Evolutionary conservation across 2,888 invertebrate genomes (phyloP).

Genomic region (Exocentrus adspersus): DNA sequence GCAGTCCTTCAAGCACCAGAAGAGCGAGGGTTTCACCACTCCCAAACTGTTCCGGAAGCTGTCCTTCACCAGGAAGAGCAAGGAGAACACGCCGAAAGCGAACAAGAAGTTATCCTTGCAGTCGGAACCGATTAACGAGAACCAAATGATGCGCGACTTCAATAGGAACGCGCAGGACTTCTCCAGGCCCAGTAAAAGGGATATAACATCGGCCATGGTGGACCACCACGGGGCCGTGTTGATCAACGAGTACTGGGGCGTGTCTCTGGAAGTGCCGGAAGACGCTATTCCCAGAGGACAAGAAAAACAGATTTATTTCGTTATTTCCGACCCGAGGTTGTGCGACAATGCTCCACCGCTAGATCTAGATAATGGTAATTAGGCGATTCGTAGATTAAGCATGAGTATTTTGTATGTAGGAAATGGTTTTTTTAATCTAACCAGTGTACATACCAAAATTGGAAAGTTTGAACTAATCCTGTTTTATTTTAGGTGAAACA

Average conservation of each 20-base stretch:
- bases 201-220: constrained; percentile 68
- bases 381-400: constrained; percentile 1
- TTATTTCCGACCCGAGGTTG: constrained; percentile 83
- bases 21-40: constrained; percentile 53
- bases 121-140: constrained; percentile 49
- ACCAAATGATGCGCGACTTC: constrained; percentile 47
- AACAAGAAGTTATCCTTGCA: constrained; percentile 52
- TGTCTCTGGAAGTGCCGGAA: constrained; percentile 87
- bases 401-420: neutral
- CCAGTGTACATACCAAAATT: constrained; percentile 52
- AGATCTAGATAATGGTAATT: constrained; percentile 88
- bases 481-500: constrained; percentile 79
- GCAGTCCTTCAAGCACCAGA: constrained; percentile 62
- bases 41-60: constrained; percentile 61
- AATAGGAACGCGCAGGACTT: constrained; percentile 54
- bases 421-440: constrained; percentile 19
- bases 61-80: constrained; percentile 55
- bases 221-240: constrained; percentile 84
- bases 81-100: constrained; percentile 54
- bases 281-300: constrained; percentile 86
- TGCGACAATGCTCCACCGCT: constrained; percentile 80
- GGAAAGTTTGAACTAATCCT: constrained; percentile 7
- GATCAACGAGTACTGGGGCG: constrained; percentile 89
- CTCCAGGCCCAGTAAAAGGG: constrained; percentile 58
- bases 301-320: constrained; percentile 94